These are phyloP conservation scores for Lycorma delicatula DNA, from an alignment of 1,140 invertebrate genomes.

Conservation along the genomic window DNA sequence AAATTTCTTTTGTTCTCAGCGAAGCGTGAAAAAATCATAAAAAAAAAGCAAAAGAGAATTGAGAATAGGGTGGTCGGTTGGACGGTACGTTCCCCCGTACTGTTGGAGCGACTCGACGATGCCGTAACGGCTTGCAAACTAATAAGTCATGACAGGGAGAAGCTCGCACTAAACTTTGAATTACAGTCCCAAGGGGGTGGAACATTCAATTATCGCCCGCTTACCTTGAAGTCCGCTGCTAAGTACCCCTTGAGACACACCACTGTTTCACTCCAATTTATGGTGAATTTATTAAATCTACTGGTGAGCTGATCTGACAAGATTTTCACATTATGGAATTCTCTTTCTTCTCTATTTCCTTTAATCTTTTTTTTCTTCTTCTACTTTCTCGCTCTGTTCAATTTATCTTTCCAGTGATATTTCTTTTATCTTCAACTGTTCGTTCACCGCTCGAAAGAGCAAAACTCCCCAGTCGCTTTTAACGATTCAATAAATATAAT, in stretches of 20 bases:
- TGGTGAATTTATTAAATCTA: constrained; percentile 7
- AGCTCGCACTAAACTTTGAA: constrained; percentile 3
- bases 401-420: no score
- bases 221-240: constrained; percentile 1
- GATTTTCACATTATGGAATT: constrained; percentile 5
- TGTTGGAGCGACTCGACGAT: no score
- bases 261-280: constrained; percentile 4
- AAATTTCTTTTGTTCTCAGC: not conserved
- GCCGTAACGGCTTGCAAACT: no score
- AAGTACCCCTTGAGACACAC: constrained; percentile 4
- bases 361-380: no score
- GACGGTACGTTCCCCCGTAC: no score
- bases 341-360: not conserved
- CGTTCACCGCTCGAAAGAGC: no score
- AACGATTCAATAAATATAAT: no score
- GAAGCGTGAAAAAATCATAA: not conserved
- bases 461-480: no score
- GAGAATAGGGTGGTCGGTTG: not conserved
- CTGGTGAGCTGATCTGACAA: constrained; percentile 1
- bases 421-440: no score
- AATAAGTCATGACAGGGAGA: not conserved
- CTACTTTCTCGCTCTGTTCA: no score
- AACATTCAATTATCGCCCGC: constrained; percentile 5
- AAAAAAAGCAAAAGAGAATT: not conserved
- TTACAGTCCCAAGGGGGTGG: not conserved